A percentile compares a stretch with the other conserved stretches of the same genome.
Conservation (phyloP, 2,888 invertebrate genomes). For the Dilophus febrilis region DNA sequence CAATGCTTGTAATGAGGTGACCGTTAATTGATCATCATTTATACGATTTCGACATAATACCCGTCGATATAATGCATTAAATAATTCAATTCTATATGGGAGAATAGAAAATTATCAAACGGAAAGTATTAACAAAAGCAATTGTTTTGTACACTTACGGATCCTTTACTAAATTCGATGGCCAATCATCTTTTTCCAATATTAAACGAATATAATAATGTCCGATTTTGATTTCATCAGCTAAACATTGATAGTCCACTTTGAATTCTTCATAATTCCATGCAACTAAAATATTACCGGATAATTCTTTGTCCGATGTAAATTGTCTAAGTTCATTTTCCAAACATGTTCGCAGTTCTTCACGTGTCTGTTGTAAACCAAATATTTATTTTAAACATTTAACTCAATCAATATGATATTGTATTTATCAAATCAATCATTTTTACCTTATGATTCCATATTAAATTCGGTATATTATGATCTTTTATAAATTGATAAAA, state of each 20-base stretch:
- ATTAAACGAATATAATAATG: conserved; percentile 93
- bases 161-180: conserved; percentile 72
- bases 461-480: conserved; percentile 88
- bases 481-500: conserved; percentile 90
- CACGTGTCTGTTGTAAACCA: conserved; percentile 63
- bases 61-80: conserved; percentile 95
- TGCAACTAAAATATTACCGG: conserved; percentile 61
- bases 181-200: conserved; percentile 75
- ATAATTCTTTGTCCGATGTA: conserved; percentile 74
- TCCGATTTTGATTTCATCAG: conserved; percentile 94
- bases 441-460: conserved; percentile 92
- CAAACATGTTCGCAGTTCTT: conserved; percentile 79
- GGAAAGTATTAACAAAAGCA: conserved; percentile 1
- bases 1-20: conserved; percentile 95
- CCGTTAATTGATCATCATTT: conserved; percentile 66
- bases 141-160: conserved; percentile 46
- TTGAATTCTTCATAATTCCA: conserved; percentile 99
- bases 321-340: conserved; percentile 89
- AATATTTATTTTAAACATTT: not conserved
- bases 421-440: no score
- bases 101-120: not conserved
- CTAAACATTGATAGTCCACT: conserved; percentile 81
- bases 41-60: conserved; percentile 84
- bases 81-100: conserved; percentile 70
- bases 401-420: not conserved